A percentile compares a stretch with the other conserved stretches of the same genome.
phyloP scores from a whole-genome alignment of 1,140 invertebrate genomes.

The Danaus plexippus region DNA sequence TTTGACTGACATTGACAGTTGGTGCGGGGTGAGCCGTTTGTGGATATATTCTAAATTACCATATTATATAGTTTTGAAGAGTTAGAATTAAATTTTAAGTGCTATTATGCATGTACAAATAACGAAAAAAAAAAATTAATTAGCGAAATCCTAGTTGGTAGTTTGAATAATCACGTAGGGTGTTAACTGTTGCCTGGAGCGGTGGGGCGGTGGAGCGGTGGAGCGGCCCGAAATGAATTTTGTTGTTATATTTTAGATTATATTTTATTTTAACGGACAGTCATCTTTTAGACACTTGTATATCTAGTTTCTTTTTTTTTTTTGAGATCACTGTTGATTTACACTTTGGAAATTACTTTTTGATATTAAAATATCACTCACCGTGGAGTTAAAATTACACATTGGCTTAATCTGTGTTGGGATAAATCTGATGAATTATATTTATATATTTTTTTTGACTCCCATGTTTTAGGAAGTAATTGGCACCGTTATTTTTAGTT shows the following conservation, averaged over 20 bases:
- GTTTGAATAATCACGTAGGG: slow-evolving; percentile 32
- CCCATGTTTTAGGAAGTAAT: slow-evolving; percentile 40
- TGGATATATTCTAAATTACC: slow-evolving; percentile 57
- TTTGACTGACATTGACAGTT: slow-evolving; percentile 1
- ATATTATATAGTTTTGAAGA: slow-evolving; percentile 45
- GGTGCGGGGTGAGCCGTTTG: slow-evolving; percentile 1
- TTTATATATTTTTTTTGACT: slow-evolving; percentile 2
- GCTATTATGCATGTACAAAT: slow-evolving; percentile 66
- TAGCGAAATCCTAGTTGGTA: slow-evolving; percentile 58
- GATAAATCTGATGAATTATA: no score
- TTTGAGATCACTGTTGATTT: slow-evolving; percentile 40
- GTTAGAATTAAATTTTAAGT: slow-evolving; percentile 50
- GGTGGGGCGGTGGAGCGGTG: slow-evolving; percentile 29
- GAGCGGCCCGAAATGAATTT: slow-evolving; percentile 42
- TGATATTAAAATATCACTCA: slow-evolving; percentile 20
- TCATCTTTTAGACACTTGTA: slow-evolving; percentile 46
- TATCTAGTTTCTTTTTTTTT: slow-evolving; percentile 38
- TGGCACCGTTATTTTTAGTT: slow-evolving; percentile 67
- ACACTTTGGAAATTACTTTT: slow-evolving; percentile 33
- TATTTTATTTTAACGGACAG: slow-evolving; percentile 60
- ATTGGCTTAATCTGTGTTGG: neutral
- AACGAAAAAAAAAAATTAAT: slow-evolving; percentile 41
- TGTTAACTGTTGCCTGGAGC: slow-evolving; percentile 38
- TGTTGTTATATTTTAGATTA: slow-evolving; percentile 65
- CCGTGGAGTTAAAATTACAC: slow-evolving; percentile 15